A percentile compares a stretch with the other conserved stretches of the same genome.
Evolutionary conservation across 2,888 invertebrate species (phyloP).

Genomic region (Mesorhabditis sp.): DNA sequence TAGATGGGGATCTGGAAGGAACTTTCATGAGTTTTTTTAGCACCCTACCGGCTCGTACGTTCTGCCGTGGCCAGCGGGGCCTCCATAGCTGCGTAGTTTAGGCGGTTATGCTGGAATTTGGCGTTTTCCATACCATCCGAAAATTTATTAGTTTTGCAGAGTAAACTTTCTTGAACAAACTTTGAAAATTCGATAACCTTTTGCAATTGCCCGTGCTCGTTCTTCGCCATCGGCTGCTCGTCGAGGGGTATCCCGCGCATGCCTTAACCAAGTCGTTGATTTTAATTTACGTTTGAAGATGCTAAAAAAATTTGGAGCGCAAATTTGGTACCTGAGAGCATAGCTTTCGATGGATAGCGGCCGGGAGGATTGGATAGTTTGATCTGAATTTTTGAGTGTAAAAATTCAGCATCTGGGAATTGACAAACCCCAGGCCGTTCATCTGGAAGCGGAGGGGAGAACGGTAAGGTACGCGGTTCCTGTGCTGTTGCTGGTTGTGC

Average conservation of each 20-base stretch:
- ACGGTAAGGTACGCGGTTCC: not conserved
- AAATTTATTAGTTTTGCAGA: not conserved
- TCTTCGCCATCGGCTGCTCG: too few species aligned
- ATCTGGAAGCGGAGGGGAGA: not conserved
- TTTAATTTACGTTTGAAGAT: not conserved
- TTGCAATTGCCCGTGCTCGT: too few species aligned
- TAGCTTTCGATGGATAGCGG: too few species aligned
- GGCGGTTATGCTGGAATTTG: not conserved
- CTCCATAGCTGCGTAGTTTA: constrained; percentile 1
- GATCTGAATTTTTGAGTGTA: too few species aligned
- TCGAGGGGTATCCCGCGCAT: not conserved
- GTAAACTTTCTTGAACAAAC: not conserved
- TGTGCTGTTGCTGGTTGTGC: not conserved
- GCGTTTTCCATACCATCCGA: too few species aligned
- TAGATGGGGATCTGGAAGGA: constrained; percentile 2
- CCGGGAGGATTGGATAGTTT: too few species aligned
- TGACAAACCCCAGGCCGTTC: not conserved
- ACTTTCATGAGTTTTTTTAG: not conserved
- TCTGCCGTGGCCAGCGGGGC: not conserved
- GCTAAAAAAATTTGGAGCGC: too few species aligned
- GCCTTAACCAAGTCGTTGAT: not conserved
- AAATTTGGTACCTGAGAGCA: too few species aligned
- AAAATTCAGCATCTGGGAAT: too few species aligned
- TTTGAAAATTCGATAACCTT: too few species aligned
- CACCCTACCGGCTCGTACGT: not conserved